These are phyloP conservation scores for Engraulis encrasicolus DNA, from an alignment of 2,113 vertebrate genomes.

Conservation along the genomic window DNA sequence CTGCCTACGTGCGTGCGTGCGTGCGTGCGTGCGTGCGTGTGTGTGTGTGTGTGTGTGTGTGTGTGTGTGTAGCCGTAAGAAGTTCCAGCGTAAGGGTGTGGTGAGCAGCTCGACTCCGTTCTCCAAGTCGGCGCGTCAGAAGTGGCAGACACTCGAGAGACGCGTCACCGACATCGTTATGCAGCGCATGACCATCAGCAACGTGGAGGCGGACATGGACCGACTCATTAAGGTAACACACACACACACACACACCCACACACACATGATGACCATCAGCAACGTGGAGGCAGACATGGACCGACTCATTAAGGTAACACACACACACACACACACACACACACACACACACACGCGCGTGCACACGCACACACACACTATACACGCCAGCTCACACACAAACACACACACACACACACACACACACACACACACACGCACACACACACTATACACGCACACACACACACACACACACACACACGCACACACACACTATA, in stretches of 20 bases:
- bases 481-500: too few species aligned
- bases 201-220: constrained; percentile 96
- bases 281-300: constrained; percentile 97
- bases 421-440: too few species aligned
- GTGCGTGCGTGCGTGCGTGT: not conserved
- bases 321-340: not conserved
- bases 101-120: constrained; percentile 82
- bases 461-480: too few species aligned
- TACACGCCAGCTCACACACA: constrained; percentile 88
- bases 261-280: constrained; percentile 94
- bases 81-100: constrained; percentile 84
- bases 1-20: too few species aligned
- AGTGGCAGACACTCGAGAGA: constrained; percentile 92
- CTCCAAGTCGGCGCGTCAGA: constrained; percentile 88
- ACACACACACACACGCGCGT: constrained; percentile 84
- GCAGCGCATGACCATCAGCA: constrained; percentile 95
- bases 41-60: not conserved
- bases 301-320: constrained; percentile 75
- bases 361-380: constrained; percentile 66
- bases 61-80: constrained; percentile 76
- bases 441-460: too few species aligned
- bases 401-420: constrained; percentile 79
- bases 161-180: constrained; percentile 92
- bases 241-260: constrained; percentile 95
- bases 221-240: constrained; percentile 87